Evolutionary conservation across 1,140 invertebrate genomes (phyloP), one percentile per base, ranked within the genome.

Genomic region (Seison nebaliae): DNA sequence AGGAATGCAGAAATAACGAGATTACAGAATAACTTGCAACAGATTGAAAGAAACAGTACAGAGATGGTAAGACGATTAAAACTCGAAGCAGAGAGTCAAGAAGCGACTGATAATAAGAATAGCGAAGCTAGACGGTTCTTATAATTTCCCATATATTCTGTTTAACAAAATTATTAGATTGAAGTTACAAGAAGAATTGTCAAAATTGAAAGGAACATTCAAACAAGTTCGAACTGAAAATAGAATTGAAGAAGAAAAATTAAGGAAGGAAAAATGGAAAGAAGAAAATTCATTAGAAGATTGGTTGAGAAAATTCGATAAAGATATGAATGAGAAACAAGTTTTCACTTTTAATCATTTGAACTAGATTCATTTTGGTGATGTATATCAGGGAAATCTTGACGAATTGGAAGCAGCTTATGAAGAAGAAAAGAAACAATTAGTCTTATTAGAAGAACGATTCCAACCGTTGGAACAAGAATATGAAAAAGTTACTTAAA

Each of bases 291-390:
- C 24, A 24, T 21, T 39, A 14, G 37, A 39, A 22, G 19, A 26
- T 7, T 16, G 31, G 8, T 24, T 39, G 21, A 17, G 22, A 15
- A 14, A 30, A 17, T 39, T 26, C 18, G 37, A 39, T 28, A 30
- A 39, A 14, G 37, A 39, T 11, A 39, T 39, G 37, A 39, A 22
- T 12, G 33, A 39, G 12, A 39, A 39, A 39, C 37, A 39, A 23
- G 24, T 26, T 9, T 9, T 9, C 24, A 26, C 9, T 14, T 14
- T 26, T 9, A 26, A 26, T n/a, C 24, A 9, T 9, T 26, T 26
- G 24, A 26, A 9, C 9, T 9, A 9, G 9, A 9, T 26, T 26
- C 24, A 9, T 26, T 26, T 26, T 26, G 14, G n/a, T n/a, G n/a
- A n/a, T n/a, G n/a, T n/a, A n/a, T n/a, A n/a, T n/a, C n/a, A n/a